Evolutionary conservation across 2,888 invertebrate genomes (phyloP), one percentile per base, ranked within the genome.

Genomic region (Cryptocephalus primarius): DNA sequence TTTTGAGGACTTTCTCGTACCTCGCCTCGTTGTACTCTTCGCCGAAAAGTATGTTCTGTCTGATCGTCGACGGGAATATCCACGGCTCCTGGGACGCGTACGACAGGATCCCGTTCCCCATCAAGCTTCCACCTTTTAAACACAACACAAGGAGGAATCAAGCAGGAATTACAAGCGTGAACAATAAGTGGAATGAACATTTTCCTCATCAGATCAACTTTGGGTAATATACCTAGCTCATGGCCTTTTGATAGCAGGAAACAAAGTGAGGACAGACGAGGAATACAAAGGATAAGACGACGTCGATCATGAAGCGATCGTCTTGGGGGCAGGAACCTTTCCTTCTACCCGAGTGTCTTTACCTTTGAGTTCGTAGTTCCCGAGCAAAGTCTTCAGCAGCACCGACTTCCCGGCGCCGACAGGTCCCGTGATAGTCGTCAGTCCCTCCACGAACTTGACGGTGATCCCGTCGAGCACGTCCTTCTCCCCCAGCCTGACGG

Each of bases 11-110:
- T 53, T 74, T 71, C 49, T 74, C 70, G 60, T 78, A 79, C 6
- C 78, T 63, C 1, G 75, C 69, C 4, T 72, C 67, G 46, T 79
- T 74, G 65, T 75, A 72, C 1, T 75, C 71, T 55, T 75, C 72
- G 0, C 87, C 87, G 67, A 88, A 88, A 0, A 85, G 61, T 46
- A 89, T 85, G 62, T 89, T 90, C 57, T 88, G 84, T 32, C 81
- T 74, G 1, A 89, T 76, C 40, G 76, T 75, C 12, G 71, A 70
- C 2, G 71, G 71, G 53, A 74, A 74, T 40, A 74, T 55, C 82
- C 82, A 83, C 1, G 82, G 75, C 57, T 80, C 72, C 57, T 81
- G 79, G 4, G 77, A 71, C 1, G 77, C 75, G 57, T 81, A 83
- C 1, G 71, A 70, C 32, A 72, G 55, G 9, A 49, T 60, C 12